phyloP scores from a whole-genome alignment of 2,113 vertebrate species.

The Cyanistes caeruleus region DNA sequence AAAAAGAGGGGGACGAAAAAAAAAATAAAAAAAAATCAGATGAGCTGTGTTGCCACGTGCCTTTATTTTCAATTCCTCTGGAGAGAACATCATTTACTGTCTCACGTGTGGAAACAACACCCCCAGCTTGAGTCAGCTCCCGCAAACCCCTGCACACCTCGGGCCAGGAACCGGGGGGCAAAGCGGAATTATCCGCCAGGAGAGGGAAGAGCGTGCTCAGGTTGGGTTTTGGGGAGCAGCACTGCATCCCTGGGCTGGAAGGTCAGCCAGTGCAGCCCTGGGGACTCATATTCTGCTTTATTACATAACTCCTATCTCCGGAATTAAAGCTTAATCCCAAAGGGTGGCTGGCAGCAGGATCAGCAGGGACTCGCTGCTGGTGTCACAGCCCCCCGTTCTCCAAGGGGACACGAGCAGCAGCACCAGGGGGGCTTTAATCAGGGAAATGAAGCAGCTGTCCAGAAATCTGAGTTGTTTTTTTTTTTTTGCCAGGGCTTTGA shows the following conservation, averaged over 20 bases:
- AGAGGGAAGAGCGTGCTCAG: neutral
- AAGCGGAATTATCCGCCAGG: neutral
- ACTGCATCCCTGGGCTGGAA: neutral
- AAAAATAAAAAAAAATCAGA: neutral
- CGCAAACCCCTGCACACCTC: neutral
- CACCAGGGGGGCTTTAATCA: neutral
- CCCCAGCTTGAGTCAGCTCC: neutral
- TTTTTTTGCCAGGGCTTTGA: constrained; percentile 39
- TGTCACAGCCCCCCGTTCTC: neutral
- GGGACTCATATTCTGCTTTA: neutral
- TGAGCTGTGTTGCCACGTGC: neutral
- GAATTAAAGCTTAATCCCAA: constrained; percentile 64
- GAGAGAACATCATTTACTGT: neutral
- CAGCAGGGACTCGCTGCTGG: neutral
- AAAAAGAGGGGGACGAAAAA: rapidly evolving
- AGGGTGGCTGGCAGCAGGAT: neutral
- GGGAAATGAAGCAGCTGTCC: constrained; percentile 56
- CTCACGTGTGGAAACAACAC: neutral
- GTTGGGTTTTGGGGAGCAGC: neutral
- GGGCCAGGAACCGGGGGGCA: neutral
- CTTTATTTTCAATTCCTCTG: neutral
- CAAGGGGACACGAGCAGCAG: neutral
- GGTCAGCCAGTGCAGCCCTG: neutral
- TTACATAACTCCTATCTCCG: constrained; percentile 3
- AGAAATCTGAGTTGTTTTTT: neutral